Base-by-base conservation (phyloP, 2,113 vertebrate genomes). In the Anser cygnoides region DNA sequence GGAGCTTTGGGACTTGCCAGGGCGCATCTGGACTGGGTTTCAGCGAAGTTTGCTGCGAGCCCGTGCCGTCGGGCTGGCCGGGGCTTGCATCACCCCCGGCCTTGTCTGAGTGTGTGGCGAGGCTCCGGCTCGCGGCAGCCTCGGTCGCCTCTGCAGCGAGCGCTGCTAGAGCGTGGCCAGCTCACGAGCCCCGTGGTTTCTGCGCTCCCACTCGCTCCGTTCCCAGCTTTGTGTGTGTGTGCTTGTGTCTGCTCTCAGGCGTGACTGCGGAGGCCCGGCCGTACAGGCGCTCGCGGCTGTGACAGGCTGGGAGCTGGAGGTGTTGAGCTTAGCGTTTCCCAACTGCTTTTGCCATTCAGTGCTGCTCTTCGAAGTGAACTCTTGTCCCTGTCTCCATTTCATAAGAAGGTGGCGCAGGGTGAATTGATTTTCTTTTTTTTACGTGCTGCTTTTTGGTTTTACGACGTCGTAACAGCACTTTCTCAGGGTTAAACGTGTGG, bases 391-490 rank as follows among this genome's bases (percentile, higher is more conserved):
- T 65, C 73, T 90, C 61, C 66, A 49, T 95, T 95, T 88, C 39
- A 12, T 71, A 49, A 71, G n/a, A 68, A 26, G 3, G 2, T 52
- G 83, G 74, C 63, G 81, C 19, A 14, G 28, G n/a, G 41, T 2
- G 35, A 72, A 57, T 23, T 44, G 85, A 4, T 25, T 13, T 70
- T 33, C 52, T 52, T 75, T 21, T 21, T 46, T 49, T 72, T 43
- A 25, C 3, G 41, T 67, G 37, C 54, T 87, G 44, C 54, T 84
- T 94, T 96, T 95, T 96, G 87, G 68, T 96, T 96, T 89, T 28
- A 4, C 44, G 86, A 15, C 87, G 74, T 65, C 41, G 61, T 89
- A 82, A 75, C 9, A 81, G 49, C 8, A 0, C 84, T 95, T 92
- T 91, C 73, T 77, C 86, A 66, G 87, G 67, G 91, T 92, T 77